Evolutionary conservation across 2,888 invertebrate genomes (phyloP), one percentile per base, ranked within the genome.

Genomic region (Cheilosia scutellata): DNA sequence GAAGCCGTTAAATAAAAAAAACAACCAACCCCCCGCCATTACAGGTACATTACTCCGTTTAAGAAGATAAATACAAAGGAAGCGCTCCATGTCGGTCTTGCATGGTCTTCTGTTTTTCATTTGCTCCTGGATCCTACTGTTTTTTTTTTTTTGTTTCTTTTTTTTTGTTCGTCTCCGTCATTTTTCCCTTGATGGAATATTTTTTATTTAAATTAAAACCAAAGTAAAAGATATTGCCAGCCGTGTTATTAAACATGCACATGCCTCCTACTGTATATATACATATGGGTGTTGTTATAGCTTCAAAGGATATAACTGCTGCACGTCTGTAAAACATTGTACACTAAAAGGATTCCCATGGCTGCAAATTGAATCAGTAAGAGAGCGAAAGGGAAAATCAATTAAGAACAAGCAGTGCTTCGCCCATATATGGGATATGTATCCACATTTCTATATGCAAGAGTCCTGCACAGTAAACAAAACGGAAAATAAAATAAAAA

Each of bases 121-220:
- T 71, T 72, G 49, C 66, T 49, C 57, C 62, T 31, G 27, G 20
- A 16, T 49, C 53, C 42, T 58, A 27, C 76, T 63, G 33, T 11
- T 29, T 58, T 49, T 57, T 25, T 62, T 31, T 72, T 20, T 31
- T n/a, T 9, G 7, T 20, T 65, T 40, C 2, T 33, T 9, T 47
- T 58, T 65, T 44, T 60, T n/a, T 9, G 31, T 29, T 40, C 66
- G 31, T 47, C 33, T 31, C 63, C 65, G 51, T 63, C 33, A 29
- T 62, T 62, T 49, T 63, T 63, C 49, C 51, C 68, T 65, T 72
- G 76, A 76, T 72, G 80, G 53, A 76, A 71, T 57, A 76, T 86
- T 70, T 83, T 82, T 68, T 77, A 82, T 82, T 86, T 82, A 86
- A 86, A 86, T 86, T 82, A 86, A 86, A 82, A 86, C 86, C 82